Evolutionary conservation across 2,888 invertebrate genomes (phyloP).

Genomic region (Plusia festucae): DNA sequence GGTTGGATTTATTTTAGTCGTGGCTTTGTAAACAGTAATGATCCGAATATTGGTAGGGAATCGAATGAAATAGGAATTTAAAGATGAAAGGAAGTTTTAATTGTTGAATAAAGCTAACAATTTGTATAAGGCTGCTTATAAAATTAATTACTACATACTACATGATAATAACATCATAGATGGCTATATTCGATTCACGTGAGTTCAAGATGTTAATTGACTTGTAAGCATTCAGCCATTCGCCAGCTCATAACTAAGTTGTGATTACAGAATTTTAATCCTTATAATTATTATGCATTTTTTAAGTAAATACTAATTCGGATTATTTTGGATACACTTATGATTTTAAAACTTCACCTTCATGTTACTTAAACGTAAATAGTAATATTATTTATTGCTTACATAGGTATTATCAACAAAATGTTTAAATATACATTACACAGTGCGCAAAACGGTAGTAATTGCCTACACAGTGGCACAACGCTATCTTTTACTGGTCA

Average conservation of each 20-base stretch:
- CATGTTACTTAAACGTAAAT: not conserved
- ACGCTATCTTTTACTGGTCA: slow-evolving; percentile 21
- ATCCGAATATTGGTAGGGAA: slow-evolving; percentile 19
- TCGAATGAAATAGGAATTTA: not conserved
- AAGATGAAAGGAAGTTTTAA: not conserved
- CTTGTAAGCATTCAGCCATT: not conserved
- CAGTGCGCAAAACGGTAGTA: slow-evolving; percentile 34
- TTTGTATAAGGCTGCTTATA: not conserved
- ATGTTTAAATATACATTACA: not conserved
- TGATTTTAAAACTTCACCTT: no score
- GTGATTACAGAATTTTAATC: no score
- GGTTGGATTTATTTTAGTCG: slow-evolving; percentile 39
- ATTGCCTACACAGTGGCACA: slow-evolving; percentile 18
- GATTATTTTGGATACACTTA: no score
- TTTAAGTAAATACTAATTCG: no score
- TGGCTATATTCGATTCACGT: not conserved
- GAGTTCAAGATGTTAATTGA: not conserved
- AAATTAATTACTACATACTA: not conserved
- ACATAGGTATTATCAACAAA: not conserved
- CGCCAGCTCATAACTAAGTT: no score
- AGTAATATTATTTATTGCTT: not conserved
- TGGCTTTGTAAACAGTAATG: slow-evolving; percentile 7
- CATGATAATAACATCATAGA: not conserved
- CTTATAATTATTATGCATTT: no score
- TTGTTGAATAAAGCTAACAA: not conserved